These are phyloP conservation scores for Drosophila bocki DNA, from an alignment of 1,140 invertebrate genomes.

Conservation along the genomic window DNA sequence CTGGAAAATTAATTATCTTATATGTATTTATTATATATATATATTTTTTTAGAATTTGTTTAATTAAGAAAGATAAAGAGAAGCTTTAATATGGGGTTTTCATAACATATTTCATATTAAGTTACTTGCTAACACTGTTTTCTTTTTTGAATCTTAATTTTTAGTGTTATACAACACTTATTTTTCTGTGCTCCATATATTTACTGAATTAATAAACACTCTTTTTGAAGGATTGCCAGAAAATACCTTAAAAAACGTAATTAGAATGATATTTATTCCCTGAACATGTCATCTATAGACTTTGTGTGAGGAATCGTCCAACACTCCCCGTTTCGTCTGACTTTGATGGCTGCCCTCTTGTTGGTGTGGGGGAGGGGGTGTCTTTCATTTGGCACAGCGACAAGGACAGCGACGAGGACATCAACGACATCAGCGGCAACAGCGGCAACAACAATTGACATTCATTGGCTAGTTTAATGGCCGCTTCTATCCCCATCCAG, in stretches of 20 bases:
- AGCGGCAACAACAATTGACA: conserved; percentile 75
- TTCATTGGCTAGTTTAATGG: conserved; percentile 81
- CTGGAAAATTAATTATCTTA: not conserved
- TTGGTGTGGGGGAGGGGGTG: not conserved
- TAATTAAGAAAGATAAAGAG: not conserved
- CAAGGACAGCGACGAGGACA: conserved; percentile 32
- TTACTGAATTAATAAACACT: not conserved
- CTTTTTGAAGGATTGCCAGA: not conserved
- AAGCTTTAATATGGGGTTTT: not conserved
- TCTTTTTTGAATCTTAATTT: not conserved
- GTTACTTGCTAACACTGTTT: not conserved
- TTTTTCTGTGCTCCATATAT: not conserved
- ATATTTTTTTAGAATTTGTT: not conserved
- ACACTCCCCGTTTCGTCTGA: conserved; percentile 1
- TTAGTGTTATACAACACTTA: not conserved
- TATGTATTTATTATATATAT: too few species aligned
- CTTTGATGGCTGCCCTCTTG: conserved; percentile 1
- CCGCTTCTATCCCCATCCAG: conserved; percentile 11
- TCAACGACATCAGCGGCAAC: conserved; percentile 54
- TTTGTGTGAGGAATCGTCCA: not conserved
- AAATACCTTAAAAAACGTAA: not conserved
- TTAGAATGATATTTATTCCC: not conserved
- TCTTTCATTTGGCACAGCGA: conserved; percentile 40
- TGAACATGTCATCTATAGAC: too few species aligned
- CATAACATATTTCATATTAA: not conserved